Percentiles rank a stretch among this genome's conserved stretches.
These are phyloP conservation scores for Amphilophus citrinellus DNA, from an alignment of 2,113 vertebrate species.

Conservation along the genomic window DNA sequence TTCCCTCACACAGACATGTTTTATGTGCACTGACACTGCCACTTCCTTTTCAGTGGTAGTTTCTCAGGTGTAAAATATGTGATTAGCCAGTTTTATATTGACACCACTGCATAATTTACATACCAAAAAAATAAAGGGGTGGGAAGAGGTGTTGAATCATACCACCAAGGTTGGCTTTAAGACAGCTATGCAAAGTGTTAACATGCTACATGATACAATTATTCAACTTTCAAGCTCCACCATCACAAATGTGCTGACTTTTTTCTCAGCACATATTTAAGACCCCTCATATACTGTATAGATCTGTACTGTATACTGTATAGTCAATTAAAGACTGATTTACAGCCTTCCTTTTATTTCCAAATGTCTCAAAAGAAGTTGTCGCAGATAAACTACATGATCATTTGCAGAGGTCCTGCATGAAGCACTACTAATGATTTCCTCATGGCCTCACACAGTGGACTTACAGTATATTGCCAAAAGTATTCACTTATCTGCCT, in stretches of 20 bases:
- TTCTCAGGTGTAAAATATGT: slow-evolving; percentile 36
- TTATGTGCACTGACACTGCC: neutral
- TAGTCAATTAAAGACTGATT: neutral
- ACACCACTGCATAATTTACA: neutral
- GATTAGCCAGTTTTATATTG: neutral
- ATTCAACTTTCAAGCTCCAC: neutral
- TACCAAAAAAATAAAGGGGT: neutral
- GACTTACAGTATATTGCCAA: too few relatives aligned
- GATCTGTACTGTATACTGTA: neutral
- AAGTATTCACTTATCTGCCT: too few relatives aligned
- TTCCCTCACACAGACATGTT: slow-evolving; percentile 3
- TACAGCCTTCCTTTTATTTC: neutral
- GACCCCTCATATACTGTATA: neutral
- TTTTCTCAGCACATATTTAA: neutral
- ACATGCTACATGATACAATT: neutral
- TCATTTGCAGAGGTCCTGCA: neutral
- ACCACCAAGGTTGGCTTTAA: neutral
- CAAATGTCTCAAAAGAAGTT: neutral
- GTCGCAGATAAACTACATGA: neutral
- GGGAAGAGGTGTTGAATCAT: neutral
- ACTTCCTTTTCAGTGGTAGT: neutral
- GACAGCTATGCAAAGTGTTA: neutral
- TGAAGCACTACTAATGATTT: slow-evolving; percentile 3
- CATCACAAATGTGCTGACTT: neutral
- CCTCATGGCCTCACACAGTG: neutral